phyloP scores from a whole-genome alignment of 2,797 vertebrate species.

The Gymnoscopelus microlampas region DNA sequence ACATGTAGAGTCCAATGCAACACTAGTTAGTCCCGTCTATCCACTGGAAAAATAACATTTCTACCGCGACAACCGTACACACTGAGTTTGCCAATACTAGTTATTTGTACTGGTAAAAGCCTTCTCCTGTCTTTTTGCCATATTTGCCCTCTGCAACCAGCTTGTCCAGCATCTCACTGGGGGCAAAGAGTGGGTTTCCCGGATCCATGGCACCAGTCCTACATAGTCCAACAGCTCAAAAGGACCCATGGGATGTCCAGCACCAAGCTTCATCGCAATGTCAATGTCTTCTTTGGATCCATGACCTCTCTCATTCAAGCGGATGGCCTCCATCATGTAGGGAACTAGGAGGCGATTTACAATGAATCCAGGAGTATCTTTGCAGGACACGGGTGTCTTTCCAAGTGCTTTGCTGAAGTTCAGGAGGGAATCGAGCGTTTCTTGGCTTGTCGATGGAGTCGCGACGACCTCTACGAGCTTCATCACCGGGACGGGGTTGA shows the following conservation, averaged over 20 bases:
- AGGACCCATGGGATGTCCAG: constrained; percentile 96
- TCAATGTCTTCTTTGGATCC: constrained; percentile 98
- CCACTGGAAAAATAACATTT: too few species aligned
- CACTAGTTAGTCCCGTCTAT: too few species aligned
- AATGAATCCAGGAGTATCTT: constrained; percentile 96
- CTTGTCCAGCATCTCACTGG: constrained; percentile 85
- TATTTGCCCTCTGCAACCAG: constrained; percentile 92
- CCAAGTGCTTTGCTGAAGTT: constrained; percentile 92
- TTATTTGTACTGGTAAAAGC: constrained; percentile 95
- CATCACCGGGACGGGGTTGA: constrained; percentile 98
- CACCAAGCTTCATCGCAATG: constrained; percentile 95
- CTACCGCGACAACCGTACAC: too few species aligned
- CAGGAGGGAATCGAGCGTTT: constrained; percentile 90
- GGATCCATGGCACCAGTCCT: constrained; percentile 86
- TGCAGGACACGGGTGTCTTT: constrained; percentile 93
- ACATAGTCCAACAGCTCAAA: constrained; percentile 96
- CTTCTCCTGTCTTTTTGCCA: constrained; percentile 94
- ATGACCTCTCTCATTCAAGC: constrained; percentile 92
- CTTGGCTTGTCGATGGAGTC: constrained; percentile 91
- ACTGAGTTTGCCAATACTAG: not conserved
- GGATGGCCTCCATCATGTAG: constrained; percentile 90
- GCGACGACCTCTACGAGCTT: constrained; percentile 95
- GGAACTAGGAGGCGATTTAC: constrained; percentile 96
- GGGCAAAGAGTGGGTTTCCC: constrained; percentile 86
- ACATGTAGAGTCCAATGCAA: too few species aligned